Evolutionary conservation across 2,888 invertebrate species (phyloP).

Genomic region (Agonopterix alstromeriana): DNA sequence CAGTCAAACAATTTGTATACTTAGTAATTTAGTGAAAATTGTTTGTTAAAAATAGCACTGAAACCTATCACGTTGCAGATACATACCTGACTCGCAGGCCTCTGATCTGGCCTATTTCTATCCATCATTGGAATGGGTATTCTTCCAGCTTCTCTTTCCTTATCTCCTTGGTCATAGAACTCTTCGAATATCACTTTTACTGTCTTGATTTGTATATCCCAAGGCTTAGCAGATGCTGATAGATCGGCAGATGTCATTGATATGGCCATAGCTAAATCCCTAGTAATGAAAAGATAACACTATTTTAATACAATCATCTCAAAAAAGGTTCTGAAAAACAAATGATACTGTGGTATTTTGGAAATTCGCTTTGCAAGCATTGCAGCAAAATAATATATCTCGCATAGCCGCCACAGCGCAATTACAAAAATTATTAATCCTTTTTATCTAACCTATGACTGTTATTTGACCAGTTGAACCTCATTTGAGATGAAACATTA

Average conservation of each 20-base stretch:
- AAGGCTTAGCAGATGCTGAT: constrained; percentile 90
- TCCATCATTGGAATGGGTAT: constrained; percentile 90
- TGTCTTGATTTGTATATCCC: constrained; percentile 87
- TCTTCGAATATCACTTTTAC: constrained; percentile 89
- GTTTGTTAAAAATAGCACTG: background rate
- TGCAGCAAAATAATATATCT: no score
- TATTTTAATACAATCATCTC: background rate
- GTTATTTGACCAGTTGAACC: constrained; percentile 80
- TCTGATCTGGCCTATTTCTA: constrained; percentile 82
- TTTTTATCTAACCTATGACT: constrained; percentile 74
- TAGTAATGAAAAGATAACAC: constrained; percentile 11
- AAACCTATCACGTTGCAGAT: background rate
- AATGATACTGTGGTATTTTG: no score
- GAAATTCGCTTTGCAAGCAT: no score
- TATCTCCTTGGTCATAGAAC: constrained; percentile 88
- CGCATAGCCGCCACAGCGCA: no score
- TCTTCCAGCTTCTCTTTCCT: constrained; percentile 80
- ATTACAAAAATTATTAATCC: background rate
- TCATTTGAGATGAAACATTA: constrained; percentile 44
- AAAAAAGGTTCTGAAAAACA: background rate
- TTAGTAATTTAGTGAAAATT: background rate
- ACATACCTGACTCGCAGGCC: constrained; percentile 83
- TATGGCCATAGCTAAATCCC: constrained; percentile 83
- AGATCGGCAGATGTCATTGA: constrained; percentile 91
- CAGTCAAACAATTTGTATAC: background rate